Conservation (phyloP, 2,113 vertebrate species). For the Ictalurus furcatus region DNA sequence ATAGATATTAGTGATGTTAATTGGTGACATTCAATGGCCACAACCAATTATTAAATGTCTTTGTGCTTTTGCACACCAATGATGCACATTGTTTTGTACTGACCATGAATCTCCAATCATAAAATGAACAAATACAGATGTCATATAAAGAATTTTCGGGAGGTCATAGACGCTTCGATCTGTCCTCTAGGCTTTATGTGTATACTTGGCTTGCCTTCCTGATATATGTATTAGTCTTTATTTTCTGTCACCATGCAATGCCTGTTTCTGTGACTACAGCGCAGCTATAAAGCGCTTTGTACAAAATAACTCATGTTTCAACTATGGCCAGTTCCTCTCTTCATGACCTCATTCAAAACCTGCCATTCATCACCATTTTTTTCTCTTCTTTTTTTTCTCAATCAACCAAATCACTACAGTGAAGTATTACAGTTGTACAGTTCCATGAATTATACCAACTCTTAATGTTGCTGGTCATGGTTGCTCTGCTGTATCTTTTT, state of each 20-base stretch:
- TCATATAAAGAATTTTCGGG: slow-evolving; percentile 58
- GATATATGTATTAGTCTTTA: slow-evolving; percentile 70
- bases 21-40: slow-evolving; percentile 16
- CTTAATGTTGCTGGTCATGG: slow-evolving; percentile 78
- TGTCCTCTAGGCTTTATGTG: slow-evolving; percentile 60
- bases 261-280: slow-evolving; percentile 77
- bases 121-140: slow-evolving; percentile 36
- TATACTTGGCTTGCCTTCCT: slow-evolving; percentile 69
- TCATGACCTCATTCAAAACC: slow-evolving; percentile 72
- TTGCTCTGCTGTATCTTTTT: slow-evolving; percentile 83
- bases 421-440: slow-evolving; percentile 82
- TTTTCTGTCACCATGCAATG: slow-evolving; percentile 78
- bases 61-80: slow-evolving; percentile 7
- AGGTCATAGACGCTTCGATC: slow-evolving; percentile 55
- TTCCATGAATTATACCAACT: slow-evolving; percentile 70
- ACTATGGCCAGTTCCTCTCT: slow-evolving; percentile 77
- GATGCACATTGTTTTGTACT: slow-evolving; percentile 30
- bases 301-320: slow-evolving; percentile 71
- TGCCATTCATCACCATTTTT: slow-evolving; percentile 65
- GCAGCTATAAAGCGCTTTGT: slow-evolving; percentile 72
- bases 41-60: slow-evolving; percentile 13
- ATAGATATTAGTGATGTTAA: slow-evolving; percentile 1
- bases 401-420: slow-evolving; percentile 81
- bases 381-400: slow-evolving; percentile 50
- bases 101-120: slow-evolving; percentile 3